phyloP scores from a whole-genome alignment of 2,888 invertebrate genomes.

The Lissocephala sabroskyi region DNA sequence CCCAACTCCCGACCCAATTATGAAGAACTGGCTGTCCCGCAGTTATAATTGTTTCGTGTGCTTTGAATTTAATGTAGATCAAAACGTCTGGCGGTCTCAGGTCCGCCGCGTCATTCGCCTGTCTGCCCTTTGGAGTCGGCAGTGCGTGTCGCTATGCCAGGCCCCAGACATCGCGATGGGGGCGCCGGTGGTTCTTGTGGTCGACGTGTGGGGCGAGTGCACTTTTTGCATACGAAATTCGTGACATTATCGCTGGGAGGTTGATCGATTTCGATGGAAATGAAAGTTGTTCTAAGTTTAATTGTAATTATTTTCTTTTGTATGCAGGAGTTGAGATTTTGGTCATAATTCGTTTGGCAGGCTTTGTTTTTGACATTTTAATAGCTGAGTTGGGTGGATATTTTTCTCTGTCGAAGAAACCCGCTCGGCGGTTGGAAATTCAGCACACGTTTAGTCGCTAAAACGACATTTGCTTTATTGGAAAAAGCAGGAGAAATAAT shows the following conservation, averaged over 20 bases:
- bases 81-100: too few relatives aligned
- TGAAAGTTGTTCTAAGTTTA: not conserved
- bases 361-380: conserved; percentile 52
- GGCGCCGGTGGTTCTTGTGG: too few relatives aligned
- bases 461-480: conserved; percentile 61
- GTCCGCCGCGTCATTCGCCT: too few relatives aligned
- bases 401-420: not conserved
- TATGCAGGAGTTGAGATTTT: not conserved
- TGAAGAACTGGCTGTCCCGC: too few relatives aligned
- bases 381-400: conserved; percentile 54
- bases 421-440: not conserved
- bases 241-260: not conserved
- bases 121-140: too few relatives aligned
- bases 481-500: conserved; percentile 39
- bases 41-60: too few relatives aligned
- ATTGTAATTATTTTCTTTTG: conserved; percentile 1
- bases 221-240: not conserved
- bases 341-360: not conserved
- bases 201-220: too few relatives aligned
- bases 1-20: too few relatives aligned
- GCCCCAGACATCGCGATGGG: too few relatives aligned
- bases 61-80: too few relatives aligned
- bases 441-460: conserved; percentile 2
- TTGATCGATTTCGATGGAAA: not conserved
- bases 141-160: too few relatives aligned